Percentiles rank a stretch among this genome's conserved stretches.
These are phyloP conservation scores for Mongoloraphidia duomilia DNA, from an alignment of 2,888 invertebrate genomes.

Conservation along the genomic window DNA sequence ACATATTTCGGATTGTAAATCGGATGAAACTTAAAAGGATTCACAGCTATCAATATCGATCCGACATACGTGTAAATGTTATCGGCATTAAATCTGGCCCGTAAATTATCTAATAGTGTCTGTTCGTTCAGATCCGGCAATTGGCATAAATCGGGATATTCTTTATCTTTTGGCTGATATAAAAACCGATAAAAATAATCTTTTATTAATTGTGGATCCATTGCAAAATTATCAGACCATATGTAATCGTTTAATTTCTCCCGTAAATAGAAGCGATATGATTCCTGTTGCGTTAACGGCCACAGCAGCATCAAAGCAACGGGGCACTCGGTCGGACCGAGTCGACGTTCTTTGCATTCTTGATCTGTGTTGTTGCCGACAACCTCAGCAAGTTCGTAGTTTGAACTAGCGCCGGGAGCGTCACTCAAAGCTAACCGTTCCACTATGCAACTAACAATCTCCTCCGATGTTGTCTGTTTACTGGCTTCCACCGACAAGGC, in stretches of 20 bases:
- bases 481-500: slow-evolving; percentile 82
- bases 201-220: slow-evolving; percentile 83
- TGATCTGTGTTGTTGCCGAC: slow-evolving; percentile 74
- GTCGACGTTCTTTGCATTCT: slow-evolving; percentile 82
- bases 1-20: slow-evolving; percentile 98
- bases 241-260: slow-evolving; percentile 73
- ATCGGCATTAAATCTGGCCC: slow-evolving; percentile 75
- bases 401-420: slow-evolving; percentile 37
- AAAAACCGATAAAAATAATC: slow-evolving; percentile 85
- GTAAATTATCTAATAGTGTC: slow-evolving; percentile 79
- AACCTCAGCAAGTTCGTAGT: slow-evolving; percentile 74
- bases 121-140: slow-evolving; percentile 89
- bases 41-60: slow-evolving; percentile 87
- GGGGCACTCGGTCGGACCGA: slow-evolving; percentile 67
- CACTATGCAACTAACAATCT: slow-evolving; percentile 79
- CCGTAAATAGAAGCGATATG: slow-evolving; percentile 69
- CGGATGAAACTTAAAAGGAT: slow-evolving; percentile 89
- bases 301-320: slow-evolving; percentile 72
- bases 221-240: slow-evolving; percentile 77
- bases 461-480: slow-evolving; percentile 82
- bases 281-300: slow-evolving; percentile 52
- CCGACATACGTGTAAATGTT: slow-evolving; percentile 96
- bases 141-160: slow-evolving; percentile 92
- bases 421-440: slow-evolving; percentile 50
- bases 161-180: slow-evolving; percentile 82